Evolutionary conservation across 1,140 invertebrate genomes (phyloP).

Genomic region (Musca vetustissima): DNA sequence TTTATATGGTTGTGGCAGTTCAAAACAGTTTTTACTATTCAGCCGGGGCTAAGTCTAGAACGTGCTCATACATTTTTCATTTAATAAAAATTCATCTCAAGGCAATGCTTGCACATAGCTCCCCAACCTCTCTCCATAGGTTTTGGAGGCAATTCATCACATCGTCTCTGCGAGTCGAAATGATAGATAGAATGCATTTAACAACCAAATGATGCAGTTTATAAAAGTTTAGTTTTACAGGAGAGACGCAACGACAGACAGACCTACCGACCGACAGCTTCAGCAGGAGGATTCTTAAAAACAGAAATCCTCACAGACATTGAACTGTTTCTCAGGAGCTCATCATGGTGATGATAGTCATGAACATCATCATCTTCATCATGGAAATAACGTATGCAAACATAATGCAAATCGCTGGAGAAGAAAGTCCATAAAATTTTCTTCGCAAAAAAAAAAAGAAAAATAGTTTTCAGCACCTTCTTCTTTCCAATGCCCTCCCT

Average conservation of each 20-base stretch:
- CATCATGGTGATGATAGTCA: not conserved
- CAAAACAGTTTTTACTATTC: not conserved
- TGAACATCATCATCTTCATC: not conserved
- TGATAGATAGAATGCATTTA: conserved; percentile 22
- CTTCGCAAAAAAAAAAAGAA: too few relatives aligned
- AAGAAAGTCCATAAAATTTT: conserved; percentile 19
- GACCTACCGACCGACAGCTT: not conserved
- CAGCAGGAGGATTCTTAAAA: not conserved
- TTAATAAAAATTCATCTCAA: conserved; percentile 15
- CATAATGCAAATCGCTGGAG: conserved; percentile 2
- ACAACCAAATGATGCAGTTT: conserved; percentile 23
- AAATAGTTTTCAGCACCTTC: too few relatives aligned
- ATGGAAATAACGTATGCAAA: conserved; percentile 17
- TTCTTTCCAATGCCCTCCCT: too few relatives aligned
- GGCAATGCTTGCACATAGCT: not conserved
- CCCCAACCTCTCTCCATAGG: too few relatives aligned
- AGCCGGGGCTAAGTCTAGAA: conserved; percentile 10
- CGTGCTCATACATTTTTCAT: conserved; percentile 24
- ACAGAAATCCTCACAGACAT: not conserved
- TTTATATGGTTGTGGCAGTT: too few relatives aligned
- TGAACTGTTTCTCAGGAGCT: too few relatives aligned
- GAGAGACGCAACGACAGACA: not conserved
- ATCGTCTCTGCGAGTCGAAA: not conserved
- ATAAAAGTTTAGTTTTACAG: conserved; percentile 2
- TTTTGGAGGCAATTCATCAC: too few relatives aligned